Base-by-base conservation (phyloP, 2,797 vertebrate species). In the Typhlichthys subterraneus region DNA sequence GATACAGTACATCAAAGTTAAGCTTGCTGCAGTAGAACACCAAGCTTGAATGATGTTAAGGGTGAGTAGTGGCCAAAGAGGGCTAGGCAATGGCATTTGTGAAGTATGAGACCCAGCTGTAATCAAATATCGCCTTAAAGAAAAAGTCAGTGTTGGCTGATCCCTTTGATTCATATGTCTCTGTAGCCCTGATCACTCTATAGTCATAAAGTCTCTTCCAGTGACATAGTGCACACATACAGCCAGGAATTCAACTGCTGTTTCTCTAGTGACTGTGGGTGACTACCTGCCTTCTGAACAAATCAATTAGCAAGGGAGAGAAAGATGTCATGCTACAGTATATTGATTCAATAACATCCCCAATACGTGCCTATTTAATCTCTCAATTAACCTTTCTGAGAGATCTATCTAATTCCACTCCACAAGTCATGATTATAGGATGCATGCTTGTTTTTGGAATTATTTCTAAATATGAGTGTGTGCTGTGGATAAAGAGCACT, bases 111-210 rank as follows among this genome's bases (percentile, higher is more conserved):
- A 84, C 84, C 58, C 73, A 74, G 72, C 57, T 70, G 50, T 54
- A 75, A 65, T 85, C 69, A 63, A 55, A 52, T 54, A 38, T 54
- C 13, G 0, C 14, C 45, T 33, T 66, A 46, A 61, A 69, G 57
- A 77, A 76, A 64, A 80, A 76, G 23, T 62, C 53, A 59, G 81
- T 82, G 59, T 66, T 49, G 65, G 74, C 74, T 84, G 84, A 65
- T 73, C 83, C 80, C 85, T 23, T 17, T 59, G 23, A 71, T 74
- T 58, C 63, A 77, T 79, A 56, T 9, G 19, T 83, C 79, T 79
- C 4, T 3, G 57, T 76, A 84, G 85, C 83, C 66, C 72, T 33
- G 55, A 65, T 61, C 71, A 65, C 55, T 75, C 14, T 23, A 23
- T n/a, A 17, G 53, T 68, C 77, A 67, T 61, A n/a, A 14, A 47